Base-by-base conservation (phyloP, 2,797 vertebrate genomes). In the Amphiprion clarkii region DNA sequence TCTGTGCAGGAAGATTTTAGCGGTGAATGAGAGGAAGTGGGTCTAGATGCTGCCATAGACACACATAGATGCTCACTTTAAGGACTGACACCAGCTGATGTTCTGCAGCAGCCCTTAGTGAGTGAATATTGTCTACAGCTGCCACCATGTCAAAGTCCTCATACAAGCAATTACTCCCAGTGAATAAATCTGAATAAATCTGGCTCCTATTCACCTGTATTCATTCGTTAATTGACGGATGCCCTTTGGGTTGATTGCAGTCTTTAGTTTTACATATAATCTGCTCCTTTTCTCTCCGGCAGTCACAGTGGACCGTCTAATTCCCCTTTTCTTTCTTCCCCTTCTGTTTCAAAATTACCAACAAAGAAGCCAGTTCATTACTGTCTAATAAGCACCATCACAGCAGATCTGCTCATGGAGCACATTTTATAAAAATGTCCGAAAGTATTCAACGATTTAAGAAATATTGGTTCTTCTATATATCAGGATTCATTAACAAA, bases 101-200 rank as follows among this genome's bases (percentile, higher is more conserved):
- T 53, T 71, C 17, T 58, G 5, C 13, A 56, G 67, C 53, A 29
- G 8, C 48, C 40, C 44, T 82, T 66, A 75, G 51, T 60, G 48
- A 66, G 58, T 25, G 58, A 64, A 73, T 62, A 69, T 80, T 67
- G 71, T 82, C 73, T 67, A 74, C 68, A 59, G 21, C 13, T 75
- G 25, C 31, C 61, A 3, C 17, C 19, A 75, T 78, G 75, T 79
- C 73, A 79, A 40, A 73, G 57, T 64, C 60, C 36, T 21, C 40
- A 42, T 76, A 66, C 73, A 58, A 33, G 67, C 63, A 74, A 86
- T 83, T 81, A 86, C 31, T 74, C 51, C 58, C n/a, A 1, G 44
- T 56, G 85, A 87, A 88, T 88, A 88, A 57, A 89, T 88, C 67
- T 84, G 51, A 84, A 86, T 83, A 73, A 2, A 85, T 89, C 72